A percentile compares a stretch with the other conserved stretches of the same genome.
These are phyloP conservation scores for Papilio xuthus DNA, from an alignment of 1,140 invertebrate species.

Conservation along the genomic window DNA sequence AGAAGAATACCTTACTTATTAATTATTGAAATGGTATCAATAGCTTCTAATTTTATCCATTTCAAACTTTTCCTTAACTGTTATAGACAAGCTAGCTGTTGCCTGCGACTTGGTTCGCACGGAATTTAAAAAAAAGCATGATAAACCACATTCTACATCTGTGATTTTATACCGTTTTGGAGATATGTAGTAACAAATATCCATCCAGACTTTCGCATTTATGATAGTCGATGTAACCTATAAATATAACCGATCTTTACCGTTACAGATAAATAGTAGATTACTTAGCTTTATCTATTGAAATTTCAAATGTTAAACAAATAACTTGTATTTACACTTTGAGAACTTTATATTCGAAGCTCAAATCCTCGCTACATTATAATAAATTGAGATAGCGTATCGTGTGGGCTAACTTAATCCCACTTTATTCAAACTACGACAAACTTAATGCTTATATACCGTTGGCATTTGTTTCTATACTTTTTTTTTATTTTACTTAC, in stretches of 20 bases:
- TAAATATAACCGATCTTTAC: too few species aligned
- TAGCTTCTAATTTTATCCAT: neutral
- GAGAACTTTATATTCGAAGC: constrained; percentile 22
- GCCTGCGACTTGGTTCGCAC: too few species aligned
- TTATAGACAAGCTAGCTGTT: too few species aligned
- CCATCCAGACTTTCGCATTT: too few species aligned
- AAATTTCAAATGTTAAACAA: neutral
- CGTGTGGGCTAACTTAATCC: constrained; percentile 26
- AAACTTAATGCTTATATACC: constrained; percentile 13
- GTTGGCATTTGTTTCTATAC: neutral
- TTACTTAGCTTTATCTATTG: neutral
- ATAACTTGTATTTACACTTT: constrained; percentile 13
- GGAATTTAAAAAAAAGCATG: too few species aligned
- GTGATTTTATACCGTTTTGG: too few species aligned
- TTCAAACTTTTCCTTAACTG: too few species aligned
- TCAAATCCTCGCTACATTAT: constrained; percentile 9
- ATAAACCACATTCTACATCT: too few species aligned
- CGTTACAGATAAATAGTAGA: neutral
- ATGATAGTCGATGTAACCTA: too few species aligned
- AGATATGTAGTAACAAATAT: too few species aligned
- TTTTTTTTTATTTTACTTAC: constrained; percentile 18
- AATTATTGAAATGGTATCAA: too few species aligned
- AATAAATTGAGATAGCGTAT: constrained; percentile 19
- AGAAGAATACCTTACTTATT: too few species aligned
- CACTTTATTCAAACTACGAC: constrained; percentile 29